Conservation (phyloP, 2,888 invertebrate genomes). For the Ceraclea dissimilis region DNA sequence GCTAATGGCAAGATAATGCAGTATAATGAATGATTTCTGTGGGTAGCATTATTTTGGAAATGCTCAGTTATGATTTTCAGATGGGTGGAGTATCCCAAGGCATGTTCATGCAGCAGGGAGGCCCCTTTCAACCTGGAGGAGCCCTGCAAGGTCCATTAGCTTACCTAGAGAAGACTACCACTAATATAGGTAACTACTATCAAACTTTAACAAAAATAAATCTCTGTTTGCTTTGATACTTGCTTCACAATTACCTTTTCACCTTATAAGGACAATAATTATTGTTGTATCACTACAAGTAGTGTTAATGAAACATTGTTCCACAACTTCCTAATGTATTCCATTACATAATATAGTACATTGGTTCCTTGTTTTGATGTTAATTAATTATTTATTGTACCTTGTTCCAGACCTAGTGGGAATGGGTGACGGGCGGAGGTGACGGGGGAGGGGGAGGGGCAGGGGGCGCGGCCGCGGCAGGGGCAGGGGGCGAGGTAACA, state of each 20-base stretch:
- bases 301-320: too few relatives aligned
- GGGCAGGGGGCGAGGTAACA: constrained; percentile 57
- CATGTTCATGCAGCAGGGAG: constrained; percentile 51
- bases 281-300: too few relatives aligned
- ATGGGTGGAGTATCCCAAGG: constrained; percentile 40
- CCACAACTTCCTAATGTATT: too few relatives aligned
- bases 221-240: too few relatives aligned
- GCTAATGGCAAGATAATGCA: too few relatives aligned
- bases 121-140: constrained; percentile 48
- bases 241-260: too few relatives aligned
- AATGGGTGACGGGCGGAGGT: constrained; percentile 75
- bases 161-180: constrained; percentile 82
- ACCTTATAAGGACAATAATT: too few relatives aligned
- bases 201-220: too few relatives aligned
- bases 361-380: neutral
- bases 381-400: neutral
- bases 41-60: neutral
- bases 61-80: constrained; percentile 28
- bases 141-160: constrained; percentile 78
- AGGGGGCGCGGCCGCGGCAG: constrained; percentile 73
- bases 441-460: constrained; percentile 84
- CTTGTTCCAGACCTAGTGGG: constrained; percentile 50
- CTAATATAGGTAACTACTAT: constrained; percentile 68
- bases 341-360: too few relatives aligned
- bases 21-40: too few relatives aligned